Evolutionary conservation across 2,888 invertebrate species (phyloP), one percentile per base, ranked within the genome.

Genomic region (Thymelicus lineola): DNA sequence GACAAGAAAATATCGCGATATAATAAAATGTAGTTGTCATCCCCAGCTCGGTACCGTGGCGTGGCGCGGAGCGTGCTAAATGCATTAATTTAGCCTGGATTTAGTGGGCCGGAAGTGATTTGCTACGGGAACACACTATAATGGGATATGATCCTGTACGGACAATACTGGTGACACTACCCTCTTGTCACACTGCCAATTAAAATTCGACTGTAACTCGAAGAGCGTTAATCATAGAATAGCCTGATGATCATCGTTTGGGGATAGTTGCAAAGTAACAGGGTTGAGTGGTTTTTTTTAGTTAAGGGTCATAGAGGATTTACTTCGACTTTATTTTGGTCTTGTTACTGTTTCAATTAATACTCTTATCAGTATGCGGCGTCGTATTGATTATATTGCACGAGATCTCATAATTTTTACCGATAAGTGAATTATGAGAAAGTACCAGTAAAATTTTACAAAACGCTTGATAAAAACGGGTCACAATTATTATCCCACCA

Each of bases 101-200:
- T 93, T 93, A 93, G 93, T 93, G 93, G 93, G 80, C 90, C 93
- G 93, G 93, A 93, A 93, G 91, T 92, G 93, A 93, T 93, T 93
- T 93, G 93, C 92, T 87, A 92, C 93, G 82, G 66, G 58, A 65
- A 66, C 66, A 66, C 42, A 42, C 59, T 50, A 38, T 68, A 68
- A 61, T 57, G 63, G 85, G 90, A 89, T 89, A 89, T 90, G 89
- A 88, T 91, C 89, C 91, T 86, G 83, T 81, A 57, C 36, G 20
- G 85, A 83, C 85, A 83, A 73, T 76, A 76, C 78, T 79, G 73
- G 73, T 75, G 62, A 84, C 83, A 81, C 83, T 88, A 88, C 86
- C 86, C 88, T 82, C 84, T 86, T 77, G 86, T 86, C 87, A 80
- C 82, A 84, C 74, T 76, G 75, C 75, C 71, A 77, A 82, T 80